These are phyloP conservation scores for Ectropis grisescens DNA, from an alignment of 1,140 invertebrate genomes.

Conservation along the genomic window DNA sequence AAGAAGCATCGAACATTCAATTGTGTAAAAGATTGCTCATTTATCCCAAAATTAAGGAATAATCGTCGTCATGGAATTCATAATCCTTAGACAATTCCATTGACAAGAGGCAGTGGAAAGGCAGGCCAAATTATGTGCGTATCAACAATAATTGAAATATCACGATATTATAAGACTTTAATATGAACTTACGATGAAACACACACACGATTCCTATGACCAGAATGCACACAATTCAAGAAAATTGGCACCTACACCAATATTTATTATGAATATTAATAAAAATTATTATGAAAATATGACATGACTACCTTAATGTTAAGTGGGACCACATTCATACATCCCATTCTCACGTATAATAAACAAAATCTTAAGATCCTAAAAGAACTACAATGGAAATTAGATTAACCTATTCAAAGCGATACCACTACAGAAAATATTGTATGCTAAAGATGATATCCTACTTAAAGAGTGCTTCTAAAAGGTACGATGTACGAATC, in stretches of 20 bases:
- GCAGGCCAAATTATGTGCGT: too few relatives aligned
- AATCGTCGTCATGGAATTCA: too few relatives aligned
- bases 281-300: constrained; percentile 32
- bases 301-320: constrained; percentile 48
- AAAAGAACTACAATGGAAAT: constrained; percentile 50
- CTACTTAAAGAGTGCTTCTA: constrained; percentile 45
- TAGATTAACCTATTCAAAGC: constrained; percentile 49
- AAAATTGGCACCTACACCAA: constrained; percentile 36
- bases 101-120: too few relatives aligned
- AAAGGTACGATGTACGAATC: constrained; percentile 25
- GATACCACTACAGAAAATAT: constrained; percentile 32
- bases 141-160: too few relatives aligned
- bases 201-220: constrained; percentile 40
- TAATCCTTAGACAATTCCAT: too few relatives aligned
- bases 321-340: constrained; percentile 49
- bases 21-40: too few relatives aligned
- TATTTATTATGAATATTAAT: not conserved
- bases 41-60: too few relatives aligned
- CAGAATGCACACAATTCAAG: constrained; percentile 58
- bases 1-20: too few relatives aligned
- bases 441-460: constrained; percentile 34
- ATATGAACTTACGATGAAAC: too few relatives aligned
- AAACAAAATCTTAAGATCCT: constrained; percentile 49
- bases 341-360: constrained; percentile 46
- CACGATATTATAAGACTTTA: too few relatives aligned